phyloP scores from a whole-genome alignment of 1,140 invertebrate species.

The Mactra quadrangularis region DNA sequence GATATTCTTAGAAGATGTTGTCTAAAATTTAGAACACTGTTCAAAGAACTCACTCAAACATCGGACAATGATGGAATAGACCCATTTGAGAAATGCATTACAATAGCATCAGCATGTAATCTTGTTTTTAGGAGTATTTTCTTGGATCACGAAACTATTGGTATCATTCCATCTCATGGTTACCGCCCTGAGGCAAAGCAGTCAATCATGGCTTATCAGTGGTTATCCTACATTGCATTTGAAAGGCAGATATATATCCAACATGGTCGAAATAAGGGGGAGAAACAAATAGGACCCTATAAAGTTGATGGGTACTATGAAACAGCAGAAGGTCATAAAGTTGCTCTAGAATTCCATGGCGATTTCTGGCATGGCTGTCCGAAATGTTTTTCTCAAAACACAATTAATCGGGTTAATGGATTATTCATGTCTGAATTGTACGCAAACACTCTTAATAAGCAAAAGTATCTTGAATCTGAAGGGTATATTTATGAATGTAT shows the following conservation, averaged over 20 bases:
- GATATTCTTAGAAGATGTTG: slow-evolving; percentile 45
- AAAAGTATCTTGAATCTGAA: slow-evolving; percentile 21
- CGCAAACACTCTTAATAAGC: slow-evolving; percentile 16
- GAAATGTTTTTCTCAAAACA: neutral
- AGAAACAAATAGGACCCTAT: slow-evolving; percentile 33
- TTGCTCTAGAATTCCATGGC: slow-evolving; percentile 29
- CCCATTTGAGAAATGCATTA: slow-evolving; percentile 27
- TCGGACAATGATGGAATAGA: slow-evolving; percentile 7
- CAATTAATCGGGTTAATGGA: slow-evolving; percentile 5
- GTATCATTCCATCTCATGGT: slow-evolving; percentile 15
- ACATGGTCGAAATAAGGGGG: slow-evolving; percentile 43
- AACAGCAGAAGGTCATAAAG: slow-evolving; percentile 1
- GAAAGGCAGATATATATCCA: slow-evolving; percentile 23
- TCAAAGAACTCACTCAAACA: slow-evolving; percentile 20
- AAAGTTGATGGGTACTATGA: slow-evolving; percentile 48
- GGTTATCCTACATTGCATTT: neutral
- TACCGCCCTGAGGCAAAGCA: slow-evolving; percentile 12
- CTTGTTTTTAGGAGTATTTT: slow-evolving; percentile 20
- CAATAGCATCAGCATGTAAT: slow-evolving; percentile 18
- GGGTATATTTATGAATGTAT: slow-evolving; percentile 28
- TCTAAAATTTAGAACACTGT: slow-evolving; percentile 27
- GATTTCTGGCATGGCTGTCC: slow-evolving; percentile 31
- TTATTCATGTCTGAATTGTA: slow-evolving; percentile 50
- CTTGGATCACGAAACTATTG: slow-evolving; percentile 13
- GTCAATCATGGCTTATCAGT: neutral